Base-by-base conservation (phyloP, 2,888 invertebrate genomes). In the Diarsia brunnea region DNA sequence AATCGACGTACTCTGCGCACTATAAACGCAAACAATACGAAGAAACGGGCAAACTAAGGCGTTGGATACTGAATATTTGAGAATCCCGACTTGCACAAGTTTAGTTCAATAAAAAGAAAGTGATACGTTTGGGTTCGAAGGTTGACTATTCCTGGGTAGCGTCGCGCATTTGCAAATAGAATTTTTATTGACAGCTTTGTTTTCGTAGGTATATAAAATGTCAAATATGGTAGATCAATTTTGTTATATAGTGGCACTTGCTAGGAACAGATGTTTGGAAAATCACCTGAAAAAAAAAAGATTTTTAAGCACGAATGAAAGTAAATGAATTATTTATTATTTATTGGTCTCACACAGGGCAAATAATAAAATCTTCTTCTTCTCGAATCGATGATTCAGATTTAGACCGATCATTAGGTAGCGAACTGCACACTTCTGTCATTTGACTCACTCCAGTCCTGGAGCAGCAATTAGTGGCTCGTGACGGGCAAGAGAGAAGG, bases 71-170 rank as follows among this genome's bases (percentile, higher is more conserved):
- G 47, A 82, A 85, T 75, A 71, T 81, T 85, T 81, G 49, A 82
- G 61, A 82, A 63, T 65, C 53, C 43, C 60, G 45, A 84, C 68
- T 72, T 53, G 16, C 43, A 45, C 67, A 64, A 84, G 43, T 53
- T 84, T 16, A 31, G 61, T 58, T 70, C 67, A 84, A 81, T 81
- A 81, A 81, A 81, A 79, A 66, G 24, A 73, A 84, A 84, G 74
- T 81, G 66, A 81, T 65, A 72, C 60, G 75, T 74, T 74, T 70
- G 67, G 75, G 81, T 69, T 69, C 68, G 60, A 55, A 64, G 69
- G 81, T 60, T 72, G 79, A 21, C 64, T 21, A 38, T 60, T 74
- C 55, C 49, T n/a, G 31, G 67, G 66, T 51, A 58, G 7, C 58
- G 4, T 27, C 45, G 21, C 31, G 24, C 31, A n/a, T 60, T 43